Conservation (phyloP, 2,113 vertebrate species). For the Dasyurus viverrinus region DNA sequence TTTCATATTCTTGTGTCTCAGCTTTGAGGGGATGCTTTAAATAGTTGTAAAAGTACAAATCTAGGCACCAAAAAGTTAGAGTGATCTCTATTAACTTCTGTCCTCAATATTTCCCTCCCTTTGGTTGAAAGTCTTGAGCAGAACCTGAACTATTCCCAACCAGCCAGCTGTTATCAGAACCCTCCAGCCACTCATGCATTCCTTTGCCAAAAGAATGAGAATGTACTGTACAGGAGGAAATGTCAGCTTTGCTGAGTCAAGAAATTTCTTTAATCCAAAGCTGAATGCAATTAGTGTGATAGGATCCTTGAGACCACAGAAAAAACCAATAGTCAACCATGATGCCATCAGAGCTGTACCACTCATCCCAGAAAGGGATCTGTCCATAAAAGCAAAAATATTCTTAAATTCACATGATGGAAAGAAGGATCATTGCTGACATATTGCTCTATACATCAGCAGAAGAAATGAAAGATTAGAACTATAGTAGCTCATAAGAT, state of each 20-base stretch:
- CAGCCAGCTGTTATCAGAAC: conserved; percentile 75
- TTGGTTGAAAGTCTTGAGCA: conserved; percentile 47
- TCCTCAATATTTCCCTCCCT: conserved; percentile 65
- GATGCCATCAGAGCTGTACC: neutral
- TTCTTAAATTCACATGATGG: neutral
- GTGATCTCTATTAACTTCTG: conserved; percentile 56
- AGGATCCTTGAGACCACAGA: conserved; percentile 1
- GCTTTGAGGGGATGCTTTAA: conserved; percentile 62
- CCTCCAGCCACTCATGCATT: conserved; percentile 63
- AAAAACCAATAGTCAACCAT: neutral
- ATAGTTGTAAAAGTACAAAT: conserved; percentile 48
- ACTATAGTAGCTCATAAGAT: neutral
- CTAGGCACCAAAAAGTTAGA: conserved; percentile 50
- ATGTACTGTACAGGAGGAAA: conserved; percentile 53
- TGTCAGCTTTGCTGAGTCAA: conserved; percentile 59
- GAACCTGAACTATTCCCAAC: conserved; percentile 42
- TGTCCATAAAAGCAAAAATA: neutral
- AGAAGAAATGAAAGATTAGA: neutral
- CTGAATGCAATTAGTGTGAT: conserved; percentile 53
- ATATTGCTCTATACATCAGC: neutral
- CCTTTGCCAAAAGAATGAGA: conserved; percentile 50
- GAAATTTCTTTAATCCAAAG: conserved; percentile 54
- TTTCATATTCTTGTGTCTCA: conserved; percentile 66
- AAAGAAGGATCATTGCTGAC: neutral
- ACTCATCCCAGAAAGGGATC: neutral